Evolutionary conservation across 2,888 invertebrate genomes (phyloP).

Genomic region (Lottia gigantea): DNA sequence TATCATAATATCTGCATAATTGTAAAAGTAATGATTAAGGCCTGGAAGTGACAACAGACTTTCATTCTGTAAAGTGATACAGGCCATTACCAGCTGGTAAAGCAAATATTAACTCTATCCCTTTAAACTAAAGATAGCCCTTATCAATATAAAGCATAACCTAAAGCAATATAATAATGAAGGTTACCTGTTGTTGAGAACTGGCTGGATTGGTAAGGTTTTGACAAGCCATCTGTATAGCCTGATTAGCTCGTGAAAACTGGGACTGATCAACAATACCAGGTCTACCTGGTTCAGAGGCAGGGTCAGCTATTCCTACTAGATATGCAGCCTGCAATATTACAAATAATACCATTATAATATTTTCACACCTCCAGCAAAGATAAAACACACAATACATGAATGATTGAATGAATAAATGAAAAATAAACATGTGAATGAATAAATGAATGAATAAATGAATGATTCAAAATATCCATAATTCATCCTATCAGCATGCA

Average conservation of each 20-base stretch:
- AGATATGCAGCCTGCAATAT: constrained; percentile 82
- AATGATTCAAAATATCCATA: too few species aligned
- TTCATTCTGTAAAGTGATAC: too few species aligned
- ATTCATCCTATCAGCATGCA: too few species aligned
- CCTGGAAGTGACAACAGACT: too few species aligned
- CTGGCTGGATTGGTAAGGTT: constrained; percentile 64
- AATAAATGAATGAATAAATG: too few species aligned
- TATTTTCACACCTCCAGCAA: too few species aligned
- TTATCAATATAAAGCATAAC: neutral
- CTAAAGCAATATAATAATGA: neutral
- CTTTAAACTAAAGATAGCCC: neutral
- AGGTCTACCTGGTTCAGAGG: constrained; percentile 85
- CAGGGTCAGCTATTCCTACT: constrained; percentile 91
- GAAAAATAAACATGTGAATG: too few species aligned
- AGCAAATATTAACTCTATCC: neutral
- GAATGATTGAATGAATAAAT: too few species aligned
- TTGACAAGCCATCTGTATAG: constrained; percentile 88
- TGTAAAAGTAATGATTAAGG: too few species aligned
- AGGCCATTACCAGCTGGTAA: too few species aligned
- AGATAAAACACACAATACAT: too few species aligned
- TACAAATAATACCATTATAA: neutral
- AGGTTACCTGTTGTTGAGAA: constrained; percentile 63
- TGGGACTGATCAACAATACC: constrained; percentile 66
- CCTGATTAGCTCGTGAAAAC: constrained; percentile 81
- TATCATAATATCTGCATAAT: too few species aligned